These are phyloP conservation scores for Caerostris darwini DNA, from an alignment of 1,140 invertebrate genomes.

Conservation along the genomic window DNA sequence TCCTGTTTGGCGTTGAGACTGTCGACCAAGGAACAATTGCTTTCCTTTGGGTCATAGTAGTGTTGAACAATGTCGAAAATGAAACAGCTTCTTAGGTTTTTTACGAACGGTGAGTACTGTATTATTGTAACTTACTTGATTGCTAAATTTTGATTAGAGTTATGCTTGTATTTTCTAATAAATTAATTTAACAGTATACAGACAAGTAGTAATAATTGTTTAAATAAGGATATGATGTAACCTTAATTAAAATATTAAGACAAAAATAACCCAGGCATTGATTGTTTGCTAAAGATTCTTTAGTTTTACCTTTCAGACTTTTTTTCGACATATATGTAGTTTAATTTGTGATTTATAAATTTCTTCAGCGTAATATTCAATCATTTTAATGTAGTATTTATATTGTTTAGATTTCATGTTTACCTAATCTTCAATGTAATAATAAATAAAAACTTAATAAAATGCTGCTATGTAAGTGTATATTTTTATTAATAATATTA, in stretches of 20 bases:
- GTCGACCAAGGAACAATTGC: constrained; percentile 18
- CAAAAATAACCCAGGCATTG: no score
- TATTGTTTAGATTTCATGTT: no score
- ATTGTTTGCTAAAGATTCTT: background rate
- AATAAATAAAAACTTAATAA: no score
- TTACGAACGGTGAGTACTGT: constrained; percentile 46
- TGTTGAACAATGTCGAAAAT: constrained; percentile 60
- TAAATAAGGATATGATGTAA: background rate
- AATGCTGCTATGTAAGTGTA: no score
- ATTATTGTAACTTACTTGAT: background rate
- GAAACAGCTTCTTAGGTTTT: constrained; percentile 52
- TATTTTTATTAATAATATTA: no score
- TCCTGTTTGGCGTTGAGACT: constrained; percentile 23
- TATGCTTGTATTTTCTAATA: background rate
- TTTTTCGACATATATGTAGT: background rate
- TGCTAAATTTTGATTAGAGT: background rate
- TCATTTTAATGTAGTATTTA: no score
- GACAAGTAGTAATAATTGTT: background rate
- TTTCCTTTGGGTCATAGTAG: background rate
- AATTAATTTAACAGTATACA: background rate
- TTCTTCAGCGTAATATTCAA: no score
- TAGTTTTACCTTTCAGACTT: background rate
- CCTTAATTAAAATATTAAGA: no score
- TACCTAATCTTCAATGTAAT: no score
- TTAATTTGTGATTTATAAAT: no score